phyloP scores from a whole-genome alignment of 2,113 vertebrate species.

The Hucho hucho region DNA sequence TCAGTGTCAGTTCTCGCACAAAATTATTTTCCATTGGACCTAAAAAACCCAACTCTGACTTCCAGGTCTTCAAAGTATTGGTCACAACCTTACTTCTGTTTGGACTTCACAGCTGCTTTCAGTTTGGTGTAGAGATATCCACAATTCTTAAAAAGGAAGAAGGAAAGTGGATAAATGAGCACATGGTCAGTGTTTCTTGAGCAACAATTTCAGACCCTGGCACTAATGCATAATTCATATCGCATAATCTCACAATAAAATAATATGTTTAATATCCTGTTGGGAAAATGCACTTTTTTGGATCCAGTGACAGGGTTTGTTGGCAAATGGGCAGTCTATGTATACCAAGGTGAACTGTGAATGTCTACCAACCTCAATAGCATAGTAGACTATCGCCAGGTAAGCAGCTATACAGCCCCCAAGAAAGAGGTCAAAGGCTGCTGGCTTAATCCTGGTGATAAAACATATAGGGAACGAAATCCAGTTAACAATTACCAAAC shows the following conservation, averaged over 20 bases:
- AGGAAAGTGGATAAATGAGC: constrained; percentile 24
- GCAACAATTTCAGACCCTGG: not conserved
- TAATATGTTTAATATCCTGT: not conserved
- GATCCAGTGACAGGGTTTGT: not conserved
- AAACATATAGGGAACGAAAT: not conserved
- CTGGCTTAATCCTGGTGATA: constrained; percentile 75
- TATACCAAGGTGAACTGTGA: not conserved
- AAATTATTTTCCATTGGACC: not conserved
- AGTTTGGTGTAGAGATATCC: constrained; percentile 63
- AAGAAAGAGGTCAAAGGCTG: constrained; percentile 79
- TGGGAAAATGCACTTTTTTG: not conserved
- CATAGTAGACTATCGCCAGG: constrained; percentile 71
- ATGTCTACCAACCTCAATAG: constrained; percentile 66
- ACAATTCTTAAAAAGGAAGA: constrained; percentile 64
- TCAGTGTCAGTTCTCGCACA: not conserved
- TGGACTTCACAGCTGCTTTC: constrained; percentile 64
- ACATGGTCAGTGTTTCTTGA: not conserved
- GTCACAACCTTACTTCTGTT: constrained; percentile 57
- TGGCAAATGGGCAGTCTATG: not conserved
- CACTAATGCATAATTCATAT: not conserved
- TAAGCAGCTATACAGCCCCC: constrained; percentile 76
- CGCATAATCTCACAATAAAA: not conserved
- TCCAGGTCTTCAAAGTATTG: constrained; percentile 17
- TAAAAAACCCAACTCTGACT: not conserved
- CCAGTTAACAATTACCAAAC: not conserved